Evolutionary conservation across 2,113 vertebrate species (phyloP).

Genomic region (Toxotes chatareus): DNA sequence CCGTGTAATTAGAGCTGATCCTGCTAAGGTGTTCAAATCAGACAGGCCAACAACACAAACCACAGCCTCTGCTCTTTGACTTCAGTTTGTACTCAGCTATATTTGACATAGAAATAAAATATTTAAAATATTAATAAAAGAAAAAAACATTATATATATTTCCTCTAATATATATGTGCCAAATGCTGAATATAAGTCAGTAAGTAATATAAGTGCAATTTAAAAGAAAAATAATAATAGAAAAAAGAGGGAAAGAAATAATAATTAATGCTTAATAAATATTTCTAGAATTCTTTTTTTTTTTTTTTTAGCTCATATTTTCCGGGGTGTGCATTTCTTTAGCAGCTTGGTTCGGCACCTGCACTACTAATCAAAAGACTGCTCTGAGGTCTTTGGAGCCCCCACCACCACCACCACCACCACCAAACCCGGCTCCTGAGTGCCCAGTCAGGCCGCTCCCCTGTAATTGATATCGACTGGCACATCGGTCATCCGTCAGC

Average conservation of each 20-base stretch:
- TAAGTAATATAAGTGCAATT: background rate
- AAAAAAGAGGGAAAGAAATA: too few species aligned
- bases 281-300: background rate
- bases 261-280: background rate
- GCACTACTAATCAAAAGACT: too few species aligned
- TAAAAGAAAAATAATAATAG: background rate
- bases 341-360: background rate
- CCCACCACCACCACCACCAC: too few species aligned
- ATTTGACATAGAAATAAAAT: background rate
- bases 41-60: too few species aligned
- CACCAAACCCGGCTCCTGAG: background rate
- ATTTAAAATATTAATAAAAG: too few species aligned
- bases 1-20: background rate
- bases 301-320: background rate
- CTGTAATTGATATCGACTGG: slow-evolving; percentile 90
- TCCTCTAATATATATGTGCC: too few species aligned
- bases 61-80: too few species aligned
- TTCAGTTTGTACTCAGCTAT: background rate
- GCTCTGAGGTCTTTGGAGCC: background rate
- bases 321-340: background rate
- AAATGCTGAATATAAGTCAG: background rate
- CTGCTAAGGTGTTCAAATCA: too few species aligned
- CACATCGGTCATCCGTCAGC: slow-evolving; percentile 90
- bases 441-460: slow-evolving; percentile 7
- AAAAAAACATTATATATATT: too few species aligned